phyloP scores from a whole-genome alignment of 2,113 vertebrate species.

The Passer montanus region DNA sequence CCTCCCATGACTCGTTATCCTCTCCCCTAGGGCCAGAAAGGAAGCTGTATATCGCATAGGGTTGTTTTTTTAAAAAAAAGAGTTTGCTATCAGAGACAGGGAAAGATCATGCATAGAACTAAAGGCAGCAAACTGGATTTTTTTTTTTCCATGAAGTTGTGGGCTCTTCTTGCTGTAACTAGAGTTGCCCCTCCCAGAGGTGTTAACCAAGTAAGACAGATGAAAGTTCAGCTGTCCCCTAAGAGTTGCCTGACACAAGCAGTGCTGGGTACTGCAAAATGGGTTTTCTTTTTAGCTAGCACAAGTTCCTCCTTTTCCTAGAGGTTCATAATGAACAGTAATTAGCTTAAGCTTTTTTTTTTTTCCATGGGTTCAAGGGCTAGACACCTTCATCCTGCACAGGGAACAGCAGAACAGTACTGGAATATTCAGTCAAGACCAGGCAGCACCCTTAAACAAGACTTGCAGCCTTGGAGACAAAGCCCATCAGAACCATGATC shows the following conservation, averaged over 20 bases:
- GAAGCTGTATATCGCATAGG: neutral
- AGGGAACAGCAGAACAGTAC: neutral
- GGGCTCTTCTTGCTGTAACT: neutral
- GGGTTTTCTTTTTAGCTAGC: neutral
- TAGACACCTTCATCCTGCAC: neutral
- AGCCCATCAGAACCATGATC: neutral
- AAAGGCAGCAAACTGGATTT: neutral
- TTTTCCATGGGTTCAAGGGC: neutral
- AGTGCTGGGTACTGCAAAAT: neutral
- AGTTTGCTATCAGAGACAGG: neutral
- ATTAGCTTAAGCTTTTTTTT: neutral
- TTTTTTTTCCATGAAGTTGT: neutral
- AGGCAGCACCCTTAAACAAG: neutral
- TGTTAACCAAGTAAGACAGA: neutral
- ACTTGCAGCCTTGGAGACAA: neutral
- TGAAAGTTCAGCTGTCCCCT: neutral
- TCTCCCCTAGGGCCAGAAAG: neutral
- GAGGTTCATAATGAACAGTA: neutral
- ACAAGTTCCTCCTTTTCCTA: neutral
- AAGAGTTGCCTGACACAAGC: neutral
- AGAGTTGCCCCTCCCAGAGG: neutral
- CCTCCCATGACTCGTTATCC: neutral
- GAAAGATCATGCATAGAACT: neutral
- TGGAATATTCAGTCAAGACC: neutral
- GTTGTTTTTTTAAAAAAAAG: neutral